phyloP scores from a whole-genome alignment of 2,113 vertebrate species.

The Myodes glareolus region DNA sequence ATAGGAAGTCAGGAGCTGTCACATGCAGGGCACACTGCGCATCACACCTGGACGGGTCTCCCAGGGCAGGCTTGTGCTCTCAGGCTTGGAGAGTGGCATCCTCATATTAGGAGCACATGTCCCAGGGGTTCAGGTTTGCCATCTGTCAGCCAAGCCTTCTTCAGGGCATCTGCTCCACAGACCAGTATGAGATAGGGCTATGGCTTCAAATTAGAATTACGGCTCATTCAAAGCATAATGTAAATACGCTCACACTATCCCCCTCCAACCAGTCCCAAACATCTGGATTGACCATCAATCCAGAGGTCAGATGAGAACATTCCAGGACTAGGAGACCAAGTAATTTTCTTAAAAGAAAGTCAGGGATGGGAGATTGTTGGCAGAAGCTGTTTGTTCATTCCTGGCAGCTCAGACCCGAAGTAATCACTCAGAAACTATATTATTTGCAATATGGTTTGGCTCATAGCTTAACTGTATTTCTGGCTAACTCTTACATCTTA shows the following conservation, averaged over 20 bases:
- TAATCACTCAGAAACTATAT: no score
- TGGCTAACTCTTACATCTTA: no score
- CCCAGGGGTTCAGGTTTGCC: not conserved
- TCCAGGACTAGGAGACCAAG: not conserved
- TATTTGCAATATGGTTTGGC: no score
- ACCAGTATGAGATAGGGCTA: not conserved
- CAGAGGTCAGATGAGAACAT: accelerated
- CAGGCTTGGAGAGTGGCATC: no score
- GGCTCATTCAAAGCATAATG: not conserved
- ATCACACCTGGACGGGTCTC: no score
- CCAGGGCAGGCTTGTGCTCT: not conserved
- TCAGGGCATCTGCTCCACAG: not conserved
- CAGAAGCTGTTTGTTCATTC: no score
- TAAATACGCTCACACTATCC: accelerated
- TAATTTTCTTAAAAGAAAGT: not conserved
- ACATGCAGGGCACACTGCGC: accelerated
- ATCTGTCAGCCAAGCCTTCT: not conserved
- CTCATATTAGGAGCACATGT: not conserved
- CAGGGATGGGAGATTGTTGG: not conserved
- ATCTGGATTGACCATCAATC: no score
- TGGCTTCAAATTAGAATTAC: not conserved
- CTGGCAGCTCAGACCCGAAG: no score
- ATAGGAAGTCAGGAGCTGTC: not conserved
- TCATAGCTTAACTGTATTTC: no score
- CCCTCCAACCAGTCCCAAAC: no score